phyloP scores from a whole-genome alignment of 2,888 invertebrate genomes.

The Crioceris asparagi region DNA sequence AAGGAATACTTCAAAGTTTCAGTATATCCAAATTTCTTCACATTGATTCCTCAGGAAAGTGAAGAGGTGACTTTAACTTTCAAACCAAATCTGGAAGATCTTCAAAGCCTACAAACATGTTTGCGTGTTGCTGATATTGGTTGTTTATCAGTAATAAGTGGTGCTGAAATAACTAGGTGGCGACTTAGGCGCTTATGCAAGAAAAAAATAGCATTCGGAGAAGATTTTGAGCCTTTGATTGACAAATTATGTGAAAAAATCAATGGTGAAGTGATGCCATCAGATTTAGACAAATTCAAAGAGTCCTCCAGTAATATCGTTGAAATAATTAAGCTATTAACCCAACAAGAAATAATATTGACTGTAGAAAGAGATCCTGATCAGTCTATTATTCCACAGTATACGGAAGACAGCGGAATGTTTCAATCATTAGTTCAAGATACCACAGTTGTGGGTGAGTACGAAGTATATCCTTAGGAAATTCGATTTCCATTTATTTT shows the following conservation, averaged over 20 bases:
- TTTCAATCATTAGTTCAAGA: slow-evolving; percentile 30
- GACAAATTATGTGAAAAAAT: slow-evolving; percentile 25
- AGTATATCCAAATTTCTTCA: slow-evolving; percentile 27
- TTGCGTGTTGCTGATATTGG: slow-evolving; percentile 31
- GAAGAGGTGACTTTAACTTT: slow-evolving; percentile 26
- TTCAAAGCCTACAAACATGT: slow-evolving; percentile 20
- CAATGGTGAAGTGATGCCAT: slow-evolving; percentile 28
- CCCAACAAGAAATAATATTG: slow-evolving; percentile 29
- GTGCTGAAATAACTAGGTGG: slow-evolving; percentile 32
- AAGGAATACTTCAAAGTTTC: no score
- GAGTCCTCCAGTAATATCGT: no score
- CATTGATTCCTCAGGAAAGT: slow-evolving; percentile 29
- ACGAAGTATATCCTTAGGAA: no score
- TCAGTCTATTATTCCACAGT: slow-evolving; percentile 28
- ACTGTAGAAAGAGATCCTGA: slow-evolving; percentile 34
- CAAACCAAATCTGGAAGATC: slow-evolving; percentile 28
- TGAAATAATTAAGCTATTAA: slow-evolving; percentile 20
- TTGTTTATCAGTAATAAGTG: slow-evolving; percentile 29
- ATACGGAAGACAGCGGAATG: slow-evolving; percentile 30
- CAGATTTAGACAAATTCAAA: slow-evolving; percentile 27
- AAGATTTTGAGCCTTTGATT: slow-evolving; percentile 22
- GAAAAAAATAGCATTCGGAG: slow-evolving; percentile 23
- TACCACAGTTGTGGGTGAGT: slow-evolving; percentile 11
- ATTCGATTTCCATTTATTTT: no score
- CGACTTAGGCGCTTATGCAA: slow-evolving; percentile 28